Evolutionary conservation across 2,797 vertebrate genomes (phyloP), one percentile per base, ranked within the genome.

Genomic region (Podarcis siculus): DNA sequence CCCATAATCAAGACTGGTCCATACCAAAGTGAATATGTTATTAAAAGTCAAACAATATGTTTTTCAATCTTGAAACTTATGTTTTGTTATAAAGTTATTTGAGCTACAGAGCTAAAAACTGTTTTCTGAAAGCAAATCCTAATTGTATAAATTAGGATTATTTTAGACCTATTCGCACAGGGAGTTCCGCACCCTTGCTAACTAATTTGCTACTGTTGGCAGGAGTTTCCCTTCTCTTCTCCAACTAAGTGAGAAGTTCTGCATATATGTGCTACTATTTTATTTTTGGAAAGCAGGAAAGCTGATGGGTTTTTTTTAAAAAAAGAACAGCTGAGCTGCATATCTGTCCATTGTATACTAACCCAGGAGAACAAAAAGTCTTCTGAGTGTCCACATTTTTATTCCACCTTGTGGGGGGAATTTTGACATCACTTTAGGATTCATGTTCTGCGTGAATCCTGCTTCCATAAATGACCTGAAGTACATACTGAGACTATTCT

Each of bases 21-120:
- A 73, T 94, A 90, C 92, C 84, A 94, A 94, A 95, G 90, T 88
- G 67, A 93, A 90, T 92, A 90, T 95, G 95, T 93, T 93, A 92
- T 94, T 75, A 94, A 79, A 95, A 95, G 81, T 95, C 89, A 95
- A 95, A 92, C 73, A 93, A 79, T 90, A 78, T 91, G 72, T 92
- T 95, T 95, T 84, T 83, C 95, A 95, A 95, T 90, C 81, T 95
- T 94, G 90, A 92, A 95, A 81, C 6, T 35, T 89, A n/a, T 91
- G 69, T 7, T 61, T 39, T 79, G 75, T 92, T 71, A 88, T 91
- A 82, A 49, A 91, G 88, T 89, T 87, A 67, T 42, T 87, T 86
- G 72, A 85, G 1, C n/a, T 91, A 55, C 64, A 91, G 79, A 93
- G 73, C 8, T 94, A 35, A 85, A 90, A 81, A 76, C 15, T n/a